Percentiles rank a stretch among this genome's conserved stretches.
Conservation (phyloP, 2,888 invertebrate genomes). For the Nomada fabriciana region DNA sequence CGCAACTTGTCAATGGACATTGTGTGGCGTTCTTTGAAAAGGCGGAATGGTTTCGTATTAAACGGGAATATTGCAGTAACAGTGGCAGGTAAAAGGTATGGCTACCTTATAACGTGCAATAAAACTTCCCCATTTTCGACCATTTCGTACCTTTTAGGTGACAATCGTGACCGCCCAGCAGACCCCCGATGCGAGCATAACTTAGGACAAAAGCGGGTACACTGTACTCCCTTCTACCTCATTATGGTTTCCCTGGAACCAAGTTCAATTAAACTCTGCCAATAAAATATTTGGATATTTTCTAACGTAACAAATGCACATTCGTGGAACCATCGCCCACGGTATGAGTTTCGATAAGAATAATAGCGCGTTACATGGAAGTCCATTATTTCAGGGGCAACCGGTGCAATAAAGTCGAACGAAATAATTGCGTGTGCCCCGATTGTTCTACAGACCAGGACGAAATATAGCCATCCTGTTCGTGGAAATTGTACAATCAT, state of each 20-base stretch:
- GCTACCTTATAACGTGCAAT: conserved; percentile 46
- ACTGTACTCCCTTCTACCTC: conserved; percentile 5
- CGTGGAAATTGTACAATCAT: no score
- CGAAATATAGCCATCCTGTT: no score
- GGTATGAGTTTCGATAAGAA: background rate
- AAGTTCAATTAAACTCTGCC: conserved; percentile 14
- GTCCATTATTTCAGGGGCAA: background rate
- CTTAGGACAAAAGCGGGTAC: conserved; percentile 7
- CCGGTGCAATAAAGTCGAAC: background rate
- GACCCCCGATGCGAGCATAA: conserved; percentile 6
- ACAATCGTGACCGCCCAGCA: conserved; percentile 13
- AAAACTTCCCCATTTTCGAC: conserved; percentile 31
- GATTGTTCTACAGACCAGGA: no score
- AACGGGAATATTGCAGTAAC: conserved; percentile 37
- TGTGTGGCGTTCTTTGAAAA: conserved; percentile 55
- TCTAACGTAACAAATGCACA: conserved; percentile 7
- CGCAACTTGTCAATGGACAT: conserved; percentile 37
- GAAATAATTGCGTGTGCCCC: no score
- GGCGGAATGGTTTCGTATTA: conserved; percentile 39
- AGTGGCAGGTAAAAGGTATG: conserved; percentile 47
- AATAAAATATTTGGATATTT: conserved; percentile 9
- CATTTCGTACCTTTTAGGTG: conserved; percentile 24
- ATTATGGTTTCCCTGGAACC: conserved; percentile 19
- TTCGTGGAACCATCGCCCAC: background rate
- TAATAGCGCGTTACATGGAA: background rate